These are phyloP conservation scores for Hyles lineata DNA, from an alignment of 2,888 invertebrate species.

Conservation along the genomic window DNA sequence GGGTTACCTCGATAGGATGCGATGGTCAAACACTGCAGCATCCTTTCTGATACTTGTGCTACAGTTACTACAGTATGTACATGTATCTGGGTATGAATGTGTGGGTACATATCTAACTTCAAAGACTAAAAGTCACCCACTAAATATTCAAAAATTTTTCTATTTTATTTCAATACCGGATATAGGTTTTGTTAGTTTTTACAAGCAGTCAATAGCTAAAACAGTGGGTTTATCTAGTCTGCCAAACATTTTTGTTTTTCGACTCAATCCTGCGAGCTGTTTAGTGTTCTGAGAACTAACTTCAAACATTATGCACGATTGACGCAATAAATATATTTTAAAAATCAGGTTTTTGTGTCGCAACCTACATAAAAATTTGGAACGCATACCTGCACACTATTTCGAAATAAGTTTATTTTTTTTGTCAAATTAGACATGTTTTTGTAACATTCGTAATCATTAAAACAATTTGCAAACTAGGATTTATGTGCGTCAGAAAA, in stretches of 20 bases:
- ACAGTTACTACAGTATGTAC: too few species aligned
- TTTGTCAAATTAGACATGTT: background rate
- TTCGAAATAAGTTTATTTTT: constrained; percentile 7
- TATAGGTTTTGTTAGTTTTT: constrained; percentile 3
- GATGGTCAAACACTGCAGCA: too few species aligned
- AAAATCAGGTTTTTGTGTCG: constrained; percentile 10
- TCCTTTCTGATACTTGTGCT: too few species aligned
- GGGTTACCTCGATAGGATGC: too few species aligned
- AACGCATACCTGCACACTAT: background rate
- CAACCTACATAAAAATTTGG: constrained; percentile 8
- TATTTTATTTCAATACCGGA: background rate
- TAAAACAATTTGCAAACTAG: background rate
- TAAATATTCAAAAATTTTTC: background rate
- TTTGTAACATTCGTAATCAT: background rate
- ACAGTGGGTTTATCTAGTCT: background rate
- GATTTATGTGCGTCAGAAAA: background rate
- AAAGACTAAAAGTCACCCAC: too few species aligned
- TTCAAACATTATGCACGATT: constrained; percentile 14
- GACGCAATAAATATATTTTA: constrained; percentile 4
- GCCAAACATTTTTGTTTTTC: background rate
- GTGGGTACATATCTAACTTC: too few species aligned
- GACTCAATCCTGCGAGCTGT: background rate
- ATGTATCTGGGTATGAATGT: too few species aligned
- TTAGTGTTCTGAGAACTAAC: background rate
- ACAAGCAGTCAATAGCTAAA: background rate